Evolutionary conservation across 2,888 invertebrate species (phyloP).

Genomic region (Drosophila flavopinicola): DNA sequence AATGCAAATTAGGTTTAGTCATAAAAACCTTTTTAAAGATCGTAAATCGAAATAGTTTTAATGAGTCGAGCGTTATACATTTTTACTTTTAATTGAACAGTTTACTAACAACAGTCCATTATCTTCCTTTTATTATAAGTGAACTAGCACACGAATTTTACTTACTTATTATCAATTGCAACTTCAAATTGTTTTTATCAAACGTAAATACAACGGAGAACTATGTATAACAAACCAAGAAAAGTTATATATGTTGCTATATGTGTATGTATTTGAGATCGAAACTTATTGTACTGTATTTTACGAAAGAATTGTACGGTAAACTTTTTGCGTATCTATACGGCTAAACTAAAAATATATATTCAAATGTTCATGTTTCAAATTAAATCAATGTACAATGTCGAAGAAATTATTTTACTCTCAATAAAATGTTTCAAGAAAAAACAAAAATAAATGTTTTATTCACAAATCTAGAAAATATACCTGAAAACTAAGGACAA

Average conservation of each 20-base stretch:
- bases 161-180: slow-evolving; percentile 20
- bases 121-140: slow-evolving; percentile 45
- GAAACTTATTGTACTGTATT: slow-evolving; percentile 28
- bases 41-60: slow-evolving; percentile 36
- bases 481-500: too few species aligned
- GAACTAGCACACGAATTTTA: slow-evolving; percentile 53
- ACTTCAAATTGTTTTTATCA: slow-evolving; percentile 30
- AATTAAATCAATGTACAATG: slow-evolving; percentile 57
- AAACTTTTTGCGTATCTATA: slow-evolving; percentile 45
- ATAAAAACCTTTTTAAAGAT: slow-evolving; percentile 36
- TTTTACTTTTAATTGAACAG: slow-evolving; percentile 63
- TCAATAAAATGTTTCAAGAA: slow-evolving; percentile 65
- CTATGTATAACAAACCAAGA: slow-evolving; percentile 24
- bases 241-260: slow-evolving; percentile 64
- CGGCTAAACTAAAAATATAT: slow-evolving; percentile 51
- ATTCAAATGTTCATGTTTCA: slow-evolving; percentile 61
- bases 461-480: not conserved
- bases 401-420: slow-evolving; percentile 54
- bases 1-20: slow-evolving; percentile 59
- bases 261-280: slow-evolving; percentile 60
- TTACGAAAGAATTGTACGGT: slow-evolving; percentile 29
- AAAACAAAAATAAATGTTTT: not conserved
- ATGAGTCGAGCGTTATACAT: slow-evolving; percentile 57
- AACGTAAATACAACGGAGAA: slow-evolving; percentile 19
- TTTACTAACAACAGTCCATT: slow-evolving; percentile 36